These are phyloP conservation scores for Geothlypis trichas DNA, from an alignment of 2,113 vertebrate genomes.

Conservation along the genomic window DNA sequence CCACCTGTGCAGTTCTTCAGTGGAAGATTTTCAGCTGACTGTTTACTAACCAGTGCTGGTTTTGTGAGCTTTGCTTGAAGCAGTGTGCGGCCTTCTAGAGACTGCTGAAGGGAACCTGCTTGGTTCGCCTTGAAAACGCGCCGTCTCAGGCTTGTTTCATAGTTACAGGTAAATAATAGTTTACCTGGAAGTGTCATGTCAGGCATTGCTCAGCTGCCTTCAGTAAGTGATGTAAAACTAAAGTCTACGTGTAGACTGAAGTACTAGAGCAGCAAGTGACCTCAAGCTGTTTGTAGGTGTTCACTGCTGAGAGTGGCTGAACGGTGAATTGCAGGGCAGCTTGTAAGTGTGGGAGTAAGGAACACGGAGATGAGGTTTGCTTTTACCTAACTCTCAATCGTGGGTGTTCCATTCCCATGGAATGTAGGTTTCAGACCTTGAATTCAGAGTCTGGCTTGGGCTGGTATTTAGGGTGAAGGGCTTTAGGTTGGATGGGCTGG, in stretches of 20 bases:
- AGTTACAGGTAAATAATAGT: not conserved
- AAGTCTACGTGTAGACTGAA: not conserved
- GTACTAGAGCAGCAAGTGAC: not conserved
- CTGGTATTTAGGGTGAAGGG: not conserved
- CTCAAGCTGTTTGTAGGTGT: not conserved
- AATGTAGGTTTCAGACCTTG: not conserved
- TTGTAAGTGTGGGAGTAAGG: not conserved
- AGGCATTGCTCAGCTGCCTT: not conserved
- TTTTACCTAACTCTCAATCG: fast-evolving
- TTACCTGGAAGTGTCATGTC: not conserved
- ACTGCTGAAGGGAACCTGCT: not conserved
- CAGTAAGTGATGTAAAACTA: not conserved
- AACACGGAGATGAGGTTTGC: not conserved
- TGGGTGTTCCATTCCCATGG: not conserved
- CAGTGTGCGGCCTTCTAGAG: fast-evolving
- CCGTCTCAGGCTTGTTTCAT: not conserved
- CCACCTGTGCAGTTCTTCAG: not conserved
- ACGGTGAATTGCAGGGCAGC: not conserved
- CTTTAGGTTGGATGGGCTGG: not conserved
- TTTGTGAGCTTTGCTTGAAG: not conserved
- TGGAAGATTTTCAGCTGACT: not conserved
- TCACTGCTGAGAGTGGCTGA: not conserved
- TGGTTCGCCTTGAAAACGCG: not conserved
- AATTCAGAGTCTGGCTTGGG: not conserved
- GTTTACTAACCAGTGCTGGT: fast-evolving